phyloP scores from a whole-genome alignment of 2,888 invertebrate species.

The Pachymerium ferrugineum region DNA sequence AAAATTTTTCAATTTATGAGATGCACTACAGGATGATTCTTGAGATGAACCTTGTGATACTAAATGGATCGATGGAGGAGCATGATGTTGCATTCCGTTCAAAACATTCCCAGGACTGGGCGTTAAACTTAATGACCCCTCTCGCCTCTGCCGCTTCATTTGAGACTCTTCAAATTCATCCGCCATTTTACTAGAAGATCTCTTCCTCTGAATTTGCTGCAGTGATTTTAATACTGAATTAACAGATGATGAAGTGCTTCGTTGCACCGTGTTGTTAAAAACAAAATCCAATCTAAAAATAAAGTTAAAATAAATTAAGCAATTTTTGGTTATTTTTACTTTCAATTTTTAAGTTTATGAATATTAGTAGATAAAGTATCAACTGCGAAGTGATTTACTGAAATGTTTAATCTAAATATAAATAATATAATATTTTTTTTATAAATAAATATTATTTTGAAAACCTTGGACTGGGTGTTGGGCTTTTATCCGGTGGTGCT shows the following conservation, averaged over 20 bases:
- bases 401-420: too few species aligned
- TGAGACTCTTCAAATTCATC: not conserved
- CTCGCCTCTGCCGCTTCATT: not conserved
- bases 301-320: not conserved
- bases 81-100: not conserved
- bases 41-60: too few species aligned
- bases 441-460: too few species aligned
- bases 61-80: not conserved
- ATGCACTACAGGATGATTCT: not conserved
- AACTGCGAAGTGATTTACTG: too few species aligned
- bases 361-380: too few species aligned
- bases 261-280: not conserved
- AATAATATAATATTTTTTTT: too few species aligned
- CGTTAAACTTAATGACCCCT: not conserved
- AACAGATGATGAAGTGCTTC: not conserved
- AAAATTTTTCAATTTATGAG: not conserved
- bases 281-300: not conserved
- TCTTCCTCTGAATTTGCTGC: not conserved
- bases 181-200: not conserved
- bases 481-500: slow-evolving; percentile 10
- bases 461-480: not conserved
- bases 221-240: not conserved
- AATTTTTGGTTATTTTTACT: too few species aligned
- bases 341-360: too few species aligned
- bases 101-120: not conserved